Conservation (phyloP, 23 tunicate genomes). For the Trididemnum clinides region DNA sequence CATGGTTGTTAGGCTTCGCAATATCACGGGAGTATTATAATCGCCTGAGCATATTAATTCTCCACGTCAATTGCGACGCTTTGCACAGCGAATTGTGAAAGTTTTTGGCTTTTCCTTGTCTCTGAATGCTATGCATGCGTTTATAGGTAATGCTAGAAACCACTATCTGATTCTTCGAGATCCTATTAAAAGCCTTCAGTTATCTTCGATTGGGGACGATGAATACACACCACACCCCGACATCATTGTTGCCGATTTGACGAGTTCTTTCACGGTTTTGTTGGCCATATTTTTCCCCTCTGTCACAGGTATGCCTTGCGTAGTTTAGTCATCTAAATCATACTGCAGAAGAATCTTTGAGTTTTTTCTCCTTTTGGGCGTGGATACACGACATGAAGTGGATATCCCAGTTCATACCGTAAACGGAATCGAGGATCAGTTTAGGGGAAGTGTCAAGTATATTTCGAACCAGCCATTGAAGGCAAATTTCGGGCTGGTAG, state of each 20-base stretch:
- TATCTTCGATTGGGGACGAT: neutral
- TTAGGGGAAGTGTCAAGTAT: too few species aligned
- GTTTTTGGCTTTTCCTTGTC: slow-evolving; percentile 67
- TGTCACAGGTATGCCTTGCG: slow-evolving; percentile 73
- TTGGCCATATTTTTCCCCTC: slow-evolving; percentile 98
- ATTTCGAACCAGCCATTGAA: too few species aligned
- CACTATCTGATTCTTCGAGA: neutral
- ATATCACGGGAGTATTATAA: too few species aligned
- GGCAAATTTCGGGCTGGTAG: too few species aligned
- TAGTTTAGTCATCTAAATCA: neutral
- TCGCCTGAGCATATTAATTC: too few species aligned
- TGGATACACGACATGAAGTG: too few species aligned
- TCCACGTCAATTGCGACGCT: too few species aligned
- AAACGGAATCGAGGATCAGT: too few species aligned
- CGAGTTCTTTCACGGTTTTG: slow-evolving; percentile 69
- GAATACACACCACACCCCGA: neutral
- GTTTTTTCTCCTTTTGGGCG: neutral
- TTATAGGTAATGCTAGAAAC: neutral
- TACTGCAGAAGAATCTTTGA: neutral
- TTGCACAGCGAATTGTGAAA: slow-evolving; percentile 33
- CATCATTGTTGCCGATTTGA: slow-evolving; percentile 55
- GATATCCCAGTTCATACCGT: too few species aligned
- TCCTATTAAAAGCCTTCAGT: neutral
- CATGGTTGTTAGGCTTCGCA: too few species aligned
- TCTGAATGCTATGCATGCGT: neutral